Evolutionary conservation across 2,888 invertebrate genomes (phyloP).

Genomic region (Zygaena filipendulae): DNA sequence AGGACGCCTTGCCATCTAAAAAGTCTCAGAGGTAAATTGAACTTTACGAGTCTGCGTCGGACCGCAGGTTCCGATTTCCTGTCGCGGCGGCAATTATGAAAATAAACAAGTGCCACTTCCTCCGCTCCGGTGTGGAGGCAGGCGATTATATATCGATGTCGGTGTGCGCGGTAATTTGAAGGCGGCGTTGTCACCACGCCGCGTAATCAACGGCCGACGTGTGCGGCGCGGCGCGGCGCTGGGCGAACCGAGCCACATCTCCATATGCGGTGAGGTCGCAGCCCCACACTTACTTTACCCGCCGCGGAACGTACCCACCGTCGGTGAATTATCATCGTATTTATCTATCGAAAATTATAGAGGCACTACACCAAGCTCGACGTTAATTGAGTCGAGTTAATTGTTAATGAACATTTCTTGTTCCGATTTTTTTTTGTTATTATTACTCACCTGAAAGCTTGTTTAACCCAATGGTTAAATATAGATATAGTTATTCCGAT

Average conservation of each 20-base stretch:
- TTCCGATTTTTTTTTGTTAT: too few species aligned
- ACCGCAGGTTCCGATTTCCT: conserved; percentile 46
- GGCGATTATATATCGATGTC: conserved; percentile 35
- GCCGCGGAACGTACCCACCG: conserved; percentile 9
- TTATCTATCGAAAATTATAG: too few species aligned
- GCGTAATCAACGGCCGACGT: conserved; percentile 43
- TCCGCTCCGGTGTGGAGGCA: conserved; percentile 43
- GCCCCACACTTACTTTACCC: too few species aligned
- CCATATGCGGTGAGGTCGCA: conserved; percentile 37
- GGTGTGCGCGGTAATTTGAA: conserved; percentile 45
- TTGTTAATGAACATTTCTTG: too few species aligned
- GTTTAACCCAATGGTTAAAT: too few species aligned
- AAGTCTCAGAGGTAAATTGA: too few species aligned
- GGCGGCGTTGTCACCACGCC: conserved; percentile 36
- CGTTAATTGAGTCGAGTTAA: too few species aligned
- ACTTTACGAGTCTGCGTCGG: background rate
- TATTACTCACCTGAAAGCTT: too few species aligned
- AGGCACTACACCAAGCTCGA: too few species aligned
- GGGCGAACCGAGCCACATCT: too few species aligned
- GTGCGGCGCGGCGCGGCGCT: conserved; percentile 33
- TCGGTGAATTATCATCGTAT: too few species aligned
- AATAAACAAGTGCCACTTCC: conserved; percentile 66
- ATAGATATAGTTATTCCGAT: too few species aligned
- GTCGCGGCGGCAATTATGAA: conserved; percentile 52
- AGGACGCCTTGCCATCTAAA: background rate